These are phyloP conservation scores for Pterostichus madidus DNA, from an alignment of 2,888 invertebrate species.

Conservation along the genomic window DNA sequence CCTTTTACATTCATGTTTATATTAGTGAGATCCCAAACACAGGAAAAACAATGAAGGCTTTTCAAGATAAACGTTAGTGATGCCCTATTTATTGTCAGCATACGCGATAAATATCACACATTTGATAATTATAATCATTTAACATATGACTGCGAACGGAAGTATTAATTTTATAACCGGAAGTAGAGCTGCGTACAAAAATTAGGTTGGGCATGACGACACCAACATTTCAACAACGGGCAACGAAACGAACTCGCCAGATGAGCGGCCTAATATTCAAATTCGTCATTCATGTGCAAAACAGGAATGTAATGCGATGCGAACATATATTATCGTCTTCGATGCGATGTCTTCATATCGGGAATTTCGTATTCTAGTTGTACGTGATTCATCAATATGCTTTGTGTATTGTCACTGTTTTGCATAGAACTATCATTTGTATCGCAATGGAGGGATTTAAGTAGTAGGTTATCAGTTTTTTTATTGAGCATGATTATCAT, in stretches of 20 bases:
- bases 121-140: constrained; percentile 65
- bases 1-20: not conserved
- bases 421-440: constrained; percentile 48
- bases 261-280: constrained; percentile 57
- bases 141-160: constrained; percentile 62
- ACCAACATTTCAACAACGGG: not conserved
- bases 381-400: constrained; percentile 44
- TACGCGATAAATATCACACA: constrained; percentile 25
- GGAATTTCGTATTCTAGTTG: constrained; percentile 43
- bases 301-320: constrained; percentile 2
- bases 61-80: not conserved
- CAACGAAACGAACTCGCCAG: constrained; percentile 8
- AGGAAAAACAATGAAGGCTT: too few relatives aligned
- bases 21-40: too few relatives aligned
- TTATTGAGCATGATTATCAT: constrained; percentile 1
- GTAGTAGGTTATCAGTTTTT: constrained; percentile 15
- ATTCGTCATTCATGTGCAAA: constrained; percentile 64
- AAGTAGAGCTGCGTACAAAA: constrained; percentile 32
- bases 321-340: constrained; percentile 11
- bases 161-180: constrained; percentile 63
- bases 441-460: not conserved
- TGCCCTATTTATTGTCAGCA: constrained; percentile 7
- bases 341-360: constrained; percentile 45
- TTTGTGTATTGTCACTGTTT: constrained; percentile 12
- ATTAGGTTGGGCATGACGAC: constrained; percentile 58